Evolutionary conservation across 2,888 invertebrate species (phyloP), one percentile per base, ranked within the genome.

Genomic region (Hirtodrosophila histrioides): DNA sequence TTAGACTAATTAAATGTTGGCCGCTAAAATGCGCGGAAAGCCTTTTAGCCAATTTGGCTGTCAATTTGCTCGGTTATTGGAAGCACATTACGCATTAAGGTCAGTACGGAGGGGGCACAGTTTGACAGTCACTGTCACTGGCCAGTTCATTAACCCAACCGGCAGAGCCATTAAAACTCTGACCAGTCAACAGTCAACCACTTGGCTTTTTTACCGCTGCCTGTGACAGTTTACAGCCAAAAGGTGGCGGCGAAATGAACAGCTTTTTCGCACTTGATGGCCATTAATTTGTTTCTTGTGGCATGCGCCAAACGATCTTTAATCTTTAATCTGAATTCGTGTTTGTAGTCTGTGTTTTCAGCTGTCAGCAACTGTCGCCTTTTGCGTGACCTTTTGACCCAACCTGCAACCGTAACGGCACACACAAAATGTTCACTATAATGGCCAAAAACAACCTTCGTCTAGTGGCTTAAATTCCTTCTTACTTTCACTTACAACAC

Each of bases 271-370:
- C 86, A 82, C 79, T 82, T 73, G 56, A 58, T 75, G 86, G 76
- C 80, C 80, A 74, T 85, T 80, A 74, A 83, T 79, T 76, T 61
- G 49, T 50, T 44, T 46, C 44, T 73, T 66, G 58, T 85, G 79
- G 85, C 86, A 58, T 82, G 83, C 66, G 57, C 39, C 57, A 67
- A 55, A 36, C 71, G 71, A 70, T 61, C 66, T 69, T 66, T 74
- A 40, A 48, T 36, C 58, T 51, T 46, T 37, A 57, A 72, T 37
- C 74, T 56, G 45, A 57, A 54, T 70, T 43, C 12, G 48, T 50
- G 56, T 35, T 29, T 39, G 23, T 36, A 8, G 51, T 48, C 45
- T 45, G 33, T 31, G 17, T 10, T 35, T 40, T 27, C 8, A 10
- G 36, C 27, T 31, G 29, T 10, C 33, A 11, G 4, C 24, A 36